Percentiles rank a stretch among this genome's conserved stretches.
Conservation (phyloP, 2,797 vertebrate species). For the Serranus cabrilla region DNA sequence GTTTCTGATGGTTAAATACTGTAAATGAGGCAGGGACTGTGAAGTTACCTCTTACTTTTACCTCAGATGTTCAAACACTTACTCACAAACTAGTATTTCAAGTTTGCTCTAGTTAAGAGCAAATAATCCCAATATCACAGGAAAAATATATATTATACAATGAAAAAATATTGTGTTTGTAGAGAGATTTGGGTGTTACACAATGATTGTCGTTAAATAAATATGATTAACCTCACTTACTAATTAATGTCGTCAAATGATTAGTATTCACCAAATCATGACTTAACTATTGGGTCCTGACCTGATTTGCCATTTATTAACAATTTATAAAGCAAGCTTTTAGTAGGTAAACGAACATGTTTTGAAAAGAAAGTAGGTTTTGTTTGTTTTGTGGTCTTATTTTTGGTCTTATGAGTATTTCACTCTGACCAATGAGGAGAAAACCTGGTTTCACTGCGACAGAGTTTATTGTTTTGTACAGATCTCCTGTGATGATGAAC, state of each 20-base stretch:
- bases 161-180: conserved; percentile 2
- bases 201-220: conserved; percentile 9
- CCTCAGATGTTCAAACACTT: background rate
- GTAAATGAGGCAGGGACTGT: too few species aligned
- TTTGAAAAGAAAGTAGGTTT: background rate
- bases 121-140: background rate
- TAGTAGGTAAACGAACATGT: conserved; percentile 5
- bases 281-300: conserved; percentile 50
- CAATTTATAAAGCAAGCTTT: conserved; percentile 11
- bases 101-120: background rate
- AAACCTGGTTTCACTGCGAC: conserved; percentile 47
- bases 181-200: background rate
- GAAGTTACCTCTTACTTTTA: too few species aligned
- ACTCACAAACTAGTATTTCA: background rate
- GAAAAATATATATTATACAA: background rate
- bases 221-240: conserved; percentile 27
- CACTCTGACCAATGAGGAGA: conserved; percentile 21
- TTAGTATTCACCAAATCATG: conserved; percentile 44
- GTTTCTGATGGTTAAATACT: background rate
- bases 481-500: conserved; percentile 69
- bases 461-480: conserved; percentile 67
- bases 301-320: conserved; percentile 77
- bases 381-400: conserved; percentile 20
- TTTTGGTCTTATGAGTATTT: conserved; percentile 37
- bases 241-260: conserved; percentile 38